These are phyloP conservation scores for Rhagoletis zephyria DNA, from an alignment of 1,140 invertebrate species.

Conservation along the genomic window DNA sequence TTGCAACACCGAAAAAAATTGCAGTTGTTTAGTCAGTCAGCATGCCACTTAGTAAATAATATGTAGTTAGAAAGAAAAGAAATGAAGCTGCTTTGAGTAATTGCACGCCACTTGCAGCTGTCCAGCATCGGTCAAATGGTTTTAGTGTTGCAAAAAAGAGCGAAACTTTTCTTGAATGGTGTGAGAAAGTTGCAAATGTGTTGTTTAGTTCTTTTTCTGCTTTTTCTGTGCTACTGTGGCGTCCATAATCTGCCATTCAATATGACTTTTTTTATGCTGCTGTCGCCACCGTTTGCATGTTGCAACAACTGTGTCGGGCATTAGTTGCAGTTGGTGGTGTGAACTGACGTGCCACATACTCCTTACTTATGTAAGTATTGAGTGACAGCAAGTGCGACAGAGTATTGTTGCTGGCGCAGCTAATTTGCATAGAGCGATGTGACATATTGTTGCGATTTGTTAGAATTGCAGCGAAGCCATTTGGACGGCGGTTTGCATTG, in stretches of 20 bases:
- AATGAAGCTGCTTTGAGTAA: not conserved
- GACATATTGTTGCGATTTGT: conserved; percentile 20
- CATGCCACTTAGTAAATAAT: not conserved
- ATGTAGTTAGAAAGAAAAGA: not conserved
- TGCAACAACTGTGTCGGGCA: not conserved
- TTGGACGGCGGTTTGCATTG: not conserved
- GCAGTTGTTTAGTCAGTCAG: not conserved
- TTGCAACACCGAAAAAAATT: not conserved
- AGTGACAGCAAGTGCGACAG: not conserved
- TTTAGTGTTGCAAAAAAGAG: not conserved
- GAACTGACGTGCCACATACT: not conserved
- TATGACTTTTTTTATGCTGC: not conserved
- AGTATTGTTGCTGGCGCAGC: not conserved
- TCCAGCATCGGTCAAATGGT: not conserved
- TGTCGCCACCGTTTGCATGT: conserved; percentile 1
- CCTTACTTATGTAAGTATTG: not conserved
- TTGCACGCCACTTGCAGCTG: not conserved
- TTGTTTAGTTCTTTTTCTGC: not conserved
- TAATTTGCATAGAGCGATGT: conserved; percentile 22
- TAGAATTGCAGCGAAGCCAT: not conserved
- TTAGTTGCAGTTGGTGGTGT: not conserved
- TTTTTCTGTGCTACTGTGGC: no score
- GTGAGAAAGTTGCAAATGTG: not conserved
- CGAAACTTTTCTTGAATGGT: not conserved
- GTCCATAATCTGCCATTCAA: conserved; percentile 3